Conservation (phyloP, 2,888 invertebrate genomes). For the Campoplex nolae region DNA sequence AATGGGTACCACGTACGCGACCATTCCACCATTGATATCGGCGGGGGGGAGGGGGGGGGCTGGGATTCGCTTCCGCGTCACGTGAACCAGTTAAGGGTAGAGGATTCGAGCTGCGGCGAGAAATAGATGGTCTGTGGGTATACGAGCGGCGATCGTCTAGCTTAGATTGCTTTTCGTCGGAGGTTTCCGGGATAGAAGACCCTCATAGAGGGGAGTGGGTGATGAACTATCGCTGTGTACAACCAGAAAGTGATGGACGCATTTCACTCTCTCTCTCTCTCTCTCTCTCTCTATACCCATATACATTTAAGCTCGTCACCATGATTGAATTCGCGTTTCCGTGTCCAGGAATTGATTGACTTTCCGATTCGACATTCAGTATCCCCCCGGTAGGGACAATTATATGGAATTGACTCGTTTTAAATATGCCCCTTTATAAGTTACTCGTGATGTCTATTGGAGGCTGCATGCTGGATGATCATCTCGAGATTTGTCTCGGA, state of each 20-base stretch:
- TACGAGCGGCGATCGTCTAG: conserved; percentile 35
- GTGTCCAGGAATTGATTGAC: conserved; percentile 61
- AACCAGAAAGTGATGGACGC: conserved; percentile 32
- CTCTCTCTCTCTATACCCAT: background rate
- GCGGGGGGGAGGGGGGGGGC: too few relatives aligned
- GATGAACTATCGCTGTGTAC: conserved; percentile 22
- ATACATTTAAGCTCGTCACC: conserved; percentile 34
- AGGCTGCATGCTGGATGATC: background rate
- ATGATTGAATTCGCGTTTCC: conserved; percentile 50
- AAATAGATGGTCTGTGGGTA: conserved; percentile 41
- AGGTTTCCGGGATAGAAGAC: conserved; percentile 22
- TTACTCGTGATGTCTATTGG: background rate
- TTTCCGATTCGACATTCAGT: conserved; percentile 40
- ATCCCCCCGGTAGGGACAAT: conserved; percentile 10
- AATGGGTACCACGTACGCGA: background rate
- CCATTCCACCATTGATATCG: conserved; percentile 14
- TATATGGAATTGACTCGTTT: conserved; percentile 11
- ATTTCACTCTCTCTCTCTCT: background rate
- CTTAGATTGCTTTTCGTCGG: conserved; percentile 61
- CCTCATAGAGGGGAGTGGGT: background rate
- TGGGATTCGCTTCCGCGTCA: conserved; percentile 27
- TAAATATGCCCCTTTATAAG: background rate
- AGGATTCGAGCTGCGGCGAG: conserved; percentile 30
- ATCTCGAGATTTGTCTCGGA: background rate
- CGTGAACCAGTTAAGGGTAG: conserved; percentile 30